Conservation (phyloP, 2,797 vertebrate genomes). For the Centropyge bicolor region DNA sequence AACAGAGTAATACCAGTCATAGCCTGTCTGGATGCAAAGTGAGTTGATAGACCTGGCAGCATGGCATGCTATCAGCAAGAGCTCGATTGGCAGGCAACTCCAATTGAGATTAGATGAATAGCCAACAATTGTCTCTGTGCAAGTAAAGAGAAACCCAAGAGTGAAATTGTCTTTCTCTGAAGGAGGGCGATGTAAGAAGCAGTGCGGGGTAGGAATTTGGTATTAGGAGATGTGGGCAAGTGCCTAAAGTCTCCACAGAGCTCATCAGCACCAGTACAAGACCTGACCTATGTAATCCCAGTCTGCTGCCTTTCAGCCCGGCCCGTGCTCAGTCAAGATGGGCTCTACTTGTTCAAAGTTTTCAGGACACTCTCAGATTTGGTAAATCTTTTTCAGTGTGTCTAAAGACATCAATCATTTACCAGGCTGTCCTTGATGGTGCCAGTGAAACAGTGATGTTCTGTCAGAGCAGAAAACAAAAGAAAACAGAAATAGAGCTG, state of each 20-base stretch:
- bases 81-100: slow-evolving; percentile 19
- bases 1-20: slow-evolving; percentile 33
- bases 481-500: not conserved
- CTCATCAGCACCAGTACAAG: slow-evolving; percentile 39
- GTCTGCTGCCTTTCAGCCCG: slow-evolving; percentile 26
- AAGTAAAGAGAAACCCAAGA: slow-evolving; percentile 29
- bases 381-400: slow-evolving; percentile 12
- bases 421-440: not conserved
- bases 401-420: slow-evolving; percentile 15
- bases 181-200: slow-evolving; percentile 15
- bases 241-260: slow-evolving; percentile 35
- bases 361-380: slow-evolving; percentile 11
- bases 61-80: slow-evolving; percentile 34
- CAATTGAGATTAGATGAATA: slow-evolving; percentile 53
- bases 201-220: slow-evolving; percentile 8
- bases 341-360: slow-evolving; percentile 29
- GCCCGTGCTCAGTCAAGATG: not conserved
- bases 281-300: slow-evolving; percentile 45
- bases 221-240: slow-evolving; percentile 8
- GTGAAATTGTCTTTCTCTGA: slow-evolving; percentile 33
- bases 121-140: slow-evolving; percentile 30
- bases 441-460: not conserved
- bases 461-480: not conserved
- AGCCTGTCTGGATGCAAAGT: slow-evolving; percentile 43
- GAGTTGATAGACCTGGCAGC: slow-evolving; percentile 30